Percentiles rank a stretch among this genome's conserved stretches.
phyloP scores from a whole-genome alignment of 2,797 vertebrate species.

The Apogon hyalosoma region DNA sequence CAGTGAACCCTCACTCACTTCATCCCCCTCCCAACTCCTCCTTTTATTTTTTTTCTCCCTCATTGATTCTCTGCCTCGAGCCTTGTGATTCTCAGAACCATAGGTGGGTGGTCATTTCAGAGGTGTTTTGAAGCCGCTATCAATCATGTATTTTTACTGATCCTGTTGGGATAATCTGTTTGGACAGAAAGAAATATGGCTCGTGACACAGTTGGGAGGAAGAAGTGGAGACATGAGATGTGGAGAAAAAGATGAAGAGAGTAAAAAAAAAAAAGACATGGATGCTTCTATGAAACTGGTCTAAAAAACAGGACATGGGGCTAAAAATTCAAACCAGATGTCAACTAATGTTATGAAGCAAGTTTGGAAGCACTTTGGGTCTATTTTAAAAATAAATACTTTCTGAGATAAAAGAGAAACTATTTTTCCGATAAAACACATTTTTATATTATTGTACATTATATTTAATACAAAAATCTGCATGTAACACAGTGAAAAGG shows the following conservation, averaged over 20 bases:
- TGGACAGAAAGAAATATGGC: slow-evolving; percentile 47
- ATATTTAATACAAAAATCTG: too few species aligned
- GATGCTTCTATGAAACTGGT: too few species aligned
- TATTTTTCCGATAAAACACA: too few species aligned
- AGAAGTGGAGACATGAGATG: slow-evolving; percentile 27
- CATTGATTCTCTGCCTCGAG: slow-evolving; percentile 9
- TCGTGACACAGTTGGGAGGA: slow-evolving; percentile 32
- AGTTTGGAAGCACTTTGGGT: too few species aligned
- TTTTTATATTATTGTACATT: too few species aligned
- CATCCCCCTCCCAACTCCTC: slow-evolving; percentile 11
- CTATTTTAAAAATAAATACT: too few species aligned
- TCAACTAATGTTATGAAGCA: too few species aligned
- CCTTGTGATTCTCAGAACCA: slow-evolving; percentile 36
- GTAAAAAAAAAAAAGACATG: slow-evolving; percentile 7
- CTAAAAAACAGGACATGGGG: too few species aligned
- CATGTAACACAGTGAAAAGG: too few species aligned
- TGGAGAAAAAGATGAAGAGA: not conserved
- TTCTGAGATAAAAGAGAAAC: too few species aligned
- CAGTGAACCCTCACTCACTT: slow-evolving; percentile 41
- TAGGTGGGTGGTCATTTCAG: slow-evolving; percentile 18
- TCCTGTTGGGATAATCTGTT: slow-evolving; percentile 35
- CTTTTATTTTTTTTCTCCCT: slow-evolving; percentile 23
- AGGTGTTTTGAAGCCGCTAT: slow-evolving; percentile 28
- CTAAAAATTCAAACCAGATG: too few species aligned
- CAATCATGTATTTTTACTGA: slow-evolving; percentile 2